Percentiles rank a stretch among this genome's conserved stretches.
Evolutionary conservation across 2,888 invertebrate species (phyloP).

Genomic region (Xylota segnis): DNA sequence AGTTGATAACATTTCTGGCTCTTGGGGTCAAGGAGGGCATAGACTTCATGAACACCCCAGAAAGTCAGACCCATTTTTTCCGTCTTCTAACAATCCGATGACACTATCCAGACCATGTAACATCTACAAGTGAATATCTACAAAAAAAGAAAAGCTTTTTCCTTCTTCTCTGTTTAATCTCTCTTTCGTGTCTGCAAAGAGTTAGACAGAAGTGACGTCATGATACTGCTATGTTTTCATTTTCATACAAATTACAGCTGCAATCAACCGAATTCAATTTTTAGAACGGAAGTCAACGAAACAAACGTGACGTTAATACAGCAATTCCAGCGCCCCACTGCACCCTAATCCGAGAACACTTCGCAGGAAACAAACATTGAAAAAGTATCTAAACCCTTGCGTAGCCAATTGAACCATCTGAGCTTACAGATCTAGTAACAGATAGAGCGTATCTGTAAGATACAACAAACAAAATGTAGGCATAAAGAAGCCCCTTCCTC

Average conservation of each 20-base stretch:
- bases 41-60: background rate
- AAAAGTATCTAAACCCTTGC: background rate
- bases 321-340: background rate
- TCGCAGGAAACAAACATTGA: background rate
- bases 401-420: background rate
- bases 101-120: background rate
- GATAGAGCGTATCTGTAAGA: background rate
- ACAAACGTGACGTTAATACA: background rate
- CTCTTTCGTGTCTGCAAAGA: constrained; percentile 30
- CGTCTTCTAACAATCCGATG: background rate
- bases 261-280: constrained; percentile 37
- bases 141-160: constrained; percentile 44
- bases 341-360: background rate
- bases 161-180: constrained; percentile 11
- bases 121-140: constrained; percentile 36
- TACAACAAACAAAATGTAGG: background rate
- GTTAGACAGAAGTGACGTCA: constrained; percentile 59
- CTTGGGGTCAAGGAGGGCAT: background rate
- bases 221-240: constrained; percentile 40
- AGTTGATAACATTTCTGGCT: background rate
- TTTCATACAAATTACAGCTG: constrained; percentile 30
- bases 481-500: background rate
- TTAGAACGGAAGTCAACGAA: constrained; percentile 7
- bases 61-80: background rate
- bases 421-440: background rate